Percentiles rank a stretch among this genome's conserved stretches.
These are phyloP conservation scores for Strix aluco DNA, from an alignment of 2,113 vertebrate species.

Conservation along the genomic window DNA sequence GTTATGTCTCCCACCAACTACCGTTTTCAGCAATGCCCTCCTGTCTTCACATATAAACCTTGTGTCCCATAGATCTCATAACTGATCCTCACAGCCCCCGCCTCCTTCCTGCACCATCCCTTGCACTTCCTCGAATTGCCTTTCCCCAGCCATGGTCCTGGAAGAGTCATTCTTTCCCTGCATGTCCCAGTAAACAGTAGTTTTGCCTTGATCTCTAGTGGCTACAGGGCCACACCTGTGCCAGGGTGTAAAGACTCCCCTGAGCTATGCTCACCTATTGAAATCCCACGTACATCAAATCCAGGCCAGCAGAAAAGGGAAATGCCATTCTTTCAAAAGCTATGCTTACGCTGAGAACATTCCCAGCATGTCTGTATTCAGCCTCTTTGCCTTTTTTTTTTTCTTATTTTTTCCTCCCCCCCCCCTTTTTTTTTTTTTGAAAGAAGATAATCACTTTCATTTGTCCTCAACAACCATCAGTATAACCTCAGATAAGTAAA, in stretches of 20 bases:
- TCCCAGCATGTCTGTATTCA: background rate
- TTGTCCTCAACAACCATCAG: background rate
- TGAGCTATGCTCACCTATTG: background rate
- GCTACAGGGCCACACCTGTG: background rate
- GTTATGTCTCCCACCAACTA: background rate
- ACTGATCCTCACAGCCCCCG: background rate
- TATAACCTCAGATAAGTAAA: slow-evolving; percentile 14
- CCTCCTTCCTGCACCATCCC: background rate
- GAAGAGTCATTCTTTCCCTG: background rate
- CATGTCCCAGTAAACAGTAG: background rate
- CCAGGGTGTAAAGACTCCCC: background rate
- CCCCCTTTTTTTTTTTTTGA: background rate
- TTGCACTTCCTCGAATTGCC: accelerated
- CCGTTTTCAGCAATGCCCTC: background rate
- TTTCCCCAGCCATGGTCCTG: background rate
- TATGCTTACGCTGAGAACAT: background rate
- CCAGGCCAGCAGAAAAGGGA: background rate
- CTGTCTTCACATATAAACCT: background rate
- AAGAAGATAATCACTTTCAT: background rate
- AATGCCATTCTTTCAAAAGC: background rate
- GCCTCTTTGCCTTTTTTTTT: background rate
- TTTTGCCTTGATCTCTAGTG: background rate
- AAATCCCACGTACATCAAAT: background rate
- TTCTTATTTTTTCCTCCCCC: too few relatives aligned
- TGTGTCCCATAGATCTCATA: background rate